Base-by-base conservation (phyloP, 2,797 vertebrate genomes). In the Fistularia commersonii region DNA sequence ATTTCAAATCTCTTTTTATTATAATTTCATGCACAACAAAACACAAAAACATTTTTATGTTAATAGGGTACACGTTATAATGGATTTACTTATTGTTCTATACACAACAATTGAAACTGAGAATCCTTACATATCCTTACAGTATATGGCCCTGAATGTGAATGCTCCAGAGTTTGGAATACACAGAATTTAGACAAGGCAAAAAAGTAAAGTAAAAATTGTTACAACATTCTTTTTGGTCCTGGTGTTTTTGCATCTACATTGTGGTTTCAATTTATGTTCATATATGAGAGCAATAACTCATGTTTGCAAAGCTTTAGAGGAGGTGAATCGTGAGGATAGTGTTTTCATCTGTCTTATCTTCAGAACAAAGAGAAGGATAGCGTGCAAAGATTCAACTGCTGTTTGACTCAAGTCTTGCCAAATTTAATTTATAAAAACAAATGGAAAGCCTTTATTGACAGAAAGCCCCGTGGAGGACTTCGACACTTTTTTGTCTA, bases 351-450 rank as follows among this genome's bases (percentile, higher is more conserved):
- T 71, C 51, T 70, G 54, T 74, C 59, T 71, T 65, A 80, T 83
- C 72, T 69, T 31, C 11, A 47, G n/a, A 64, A 57, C 48, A 74
- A 63, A 74, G 63, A 52, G 41, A 32, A 15, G 41, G 32, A 39
- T 40, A 50, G 54, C 63, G 59, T 62, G 75, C 73, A 63, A 82
- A 77, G 57, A 53, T 35, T 63, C 51, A 73, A 67, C 49, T 63
- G 72, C 32, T 74, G 57, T 68, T 77, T 66, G 41, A 77, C 70
- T 81, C 54, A 76, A 69, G 67, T 84, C 57, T 58, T 74, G 72
- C 82, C 81, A 86, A 61, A 70, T 23, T 54, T 74, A 12, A 78
- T 76, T 71, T 74, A 63, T 43, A 51, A 71, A 75, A 68, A 62
- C 58, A 55, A 53, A 63, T 32, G 41, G 51, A 48, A 60, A 11